A percentile compares a stretch with the other conserved stretches of the same genome.
Evolutionary conservation across 2,797 vertebrate species (phyloP).

Genomic region (Pygocentrus nattereri): DNA sequence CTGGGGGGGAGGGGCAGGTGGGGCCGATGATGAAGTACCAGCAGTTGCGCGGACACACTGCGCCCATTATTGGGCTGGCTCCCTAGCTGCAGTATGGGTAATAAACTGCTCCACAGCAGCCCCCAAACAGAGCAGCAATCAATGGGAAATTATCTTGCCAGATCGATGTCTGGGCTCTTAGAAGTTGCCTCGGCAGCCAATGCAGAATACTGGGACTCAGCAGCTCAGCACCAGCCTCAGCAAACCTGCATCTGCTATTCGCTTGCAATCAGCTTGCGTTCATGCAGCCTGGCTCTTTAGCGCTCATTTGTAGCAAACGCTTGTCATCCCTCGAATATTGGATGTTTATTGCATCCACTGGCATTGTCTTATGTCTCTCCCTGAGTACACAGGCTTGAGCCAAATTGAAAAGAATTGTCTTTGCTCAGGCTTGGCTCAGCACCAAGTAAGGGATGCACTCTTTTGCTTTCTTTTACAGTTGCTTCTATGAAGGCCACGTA

Average conservation of each 20-base stretch:
- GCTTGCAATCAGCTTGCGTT: constrained; percentile 58
- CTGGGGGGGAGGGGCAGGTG: constrained; percentile 22
- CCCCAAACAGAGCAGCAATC: constrained; percentile 83
- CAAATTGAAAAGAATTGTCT: constrained; percentile 33
- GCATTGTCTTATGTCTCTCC: constrained; percentile 30
- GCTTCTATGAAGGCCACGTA: neutral
- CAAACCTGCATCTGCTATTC: constrained; percentile 51
- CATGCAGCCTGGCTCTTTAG: constrained; percentile 21
- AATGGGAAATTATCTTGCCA: constrained; percentile 84
- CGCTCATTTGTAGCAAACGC: neutral
- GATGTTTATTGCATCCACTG: constrained; percentile 32
- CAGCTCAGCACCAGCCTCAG: constrained; percentile 70
- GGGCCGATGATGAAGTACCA: constrained; percentile 68
- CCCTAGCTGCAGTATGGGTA: constrained; percentile 79
- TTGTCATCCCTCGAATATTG: constrained; percentile 27
- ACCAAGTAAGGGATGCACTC: neutral
- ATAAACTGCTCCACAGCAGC: constrained; percentile 83
- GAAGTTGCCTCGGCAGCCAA: constrained; percentile 68
- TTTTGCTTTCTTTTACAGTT: neutral
- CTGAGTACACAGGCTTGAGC: neutral
- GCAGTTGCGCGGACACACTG: constrained; percentile 74
- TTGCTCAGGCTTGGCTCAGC: neutral
- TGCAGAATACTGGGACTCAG: constrained; percentile 75
- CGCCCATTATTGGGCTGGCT: constrained; percentile 78
- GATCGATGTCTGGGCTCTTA: constrained; percentile 80